Conservation (phyloP, 2,113 vertebrate genomes). For the Microtus oregoni region DNA sequence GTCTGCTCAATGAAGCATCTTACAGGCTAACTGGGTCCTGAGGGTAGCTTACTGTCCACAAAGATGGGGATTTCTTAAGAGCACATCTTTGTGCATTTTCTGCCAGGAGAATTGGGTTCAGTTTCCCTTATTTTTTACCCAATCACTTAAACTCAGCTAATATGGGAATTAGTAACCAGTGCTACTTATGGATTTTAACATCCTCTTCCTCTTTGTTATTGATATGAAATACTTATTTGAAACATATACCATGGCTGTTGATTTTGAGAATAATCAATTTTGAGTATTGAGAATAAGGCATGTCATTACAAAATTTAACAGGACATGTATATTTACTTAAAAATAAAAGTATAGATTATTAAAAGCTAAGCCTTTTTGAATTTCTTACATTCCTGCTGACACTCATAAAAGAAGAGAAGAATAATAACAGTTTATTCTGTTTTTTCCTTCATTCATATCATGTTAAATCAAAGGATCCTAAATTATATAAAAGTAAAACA, state of each 20-base stretch:
- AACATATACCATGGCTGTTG: neutral
- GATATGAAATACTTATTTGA: neutral
- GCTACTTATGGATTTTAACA: neutral
- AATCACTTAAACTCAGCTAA: neutral
- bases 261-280: slow-evolving; percentile 34
- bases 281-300: slow-evolving; percentile 4
- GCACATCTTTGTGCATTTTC: neutral
- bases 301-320: slow-evolving; percentile 14
- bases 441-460: neutral
- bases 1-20: neutral
- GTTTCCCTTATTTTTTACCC: neutral
- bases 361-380: neutral
- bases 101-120: neutral
- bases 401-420: neutral
- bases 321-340: neutral
- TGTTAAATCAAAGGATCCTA: neutral
- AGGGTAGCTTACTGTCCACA: too few relatives aligned
- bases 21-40: neutral
- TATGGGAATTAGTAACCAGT: neutral
- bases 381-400: neutral
- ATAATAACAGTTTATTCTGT: neutral
- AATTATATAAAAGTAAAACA: neutral
- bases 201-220: slow-evolving; percentile 24
- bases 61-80: neutral
- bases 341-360: neutral